Base-by-base conservation (phyloP, 2,888 invertebrate species). In the Chrysopilus asiliformis region DNA sequence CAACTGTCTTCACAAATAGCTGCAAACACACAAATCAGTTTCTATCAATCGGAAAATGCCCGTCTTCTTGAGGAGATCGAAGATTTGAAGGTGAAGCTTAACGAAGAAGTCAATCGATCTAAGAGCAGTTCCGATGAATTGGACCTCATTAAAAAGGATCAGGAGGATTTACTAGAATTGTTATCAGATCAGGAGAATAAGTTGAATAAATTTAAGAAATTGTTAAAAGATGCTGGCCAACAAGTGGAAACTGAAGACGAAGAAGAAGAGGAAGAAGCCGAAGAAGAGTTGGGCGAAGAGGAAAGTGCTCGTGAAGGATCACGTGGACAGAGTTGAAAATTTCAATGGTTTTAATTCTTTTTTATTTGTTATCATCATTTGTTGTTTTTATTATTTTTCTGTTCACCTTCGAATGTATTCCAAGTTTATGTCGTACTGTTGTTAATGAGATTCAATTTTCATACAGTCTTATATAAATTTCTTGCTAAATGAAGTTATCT, bases 101-200 rank as follows among this genome's bases (percentile, higher is more conserved):
- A 56, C 35, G 49, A 45, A 4, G 41, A 40, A n/a, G 34, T 39
- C 8, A 33, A 37, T 36, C 37, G 38, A n/a, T 52, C 53, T 3
- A 52, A 52, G 28, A 43, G 40, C 4, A 51, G 49, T 3, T 46
- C 47, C 12, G 49, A 58, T 1, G 76, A 82, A 46, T 53, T 83
- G 46, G 72, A 74, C 26, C 70, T 71, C 45, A 53, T 89, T 43
- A 76, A 72, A 53, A 85, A 79, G 53, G 95, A 97, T 53, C 94
- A 95, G 58, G 95, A 97, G 48, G 93, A 95, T 62, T 64, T 97
- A 43, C 62, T 97, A 38, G 82, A 86, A 52, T 64, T 97, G 39
- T 66, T 97, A 25, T 80, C 87, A 1, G 90, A 95, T 58, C 93
- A 95, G 68, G 94, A 61, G 42, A 56, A 55, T 35, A 82, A 81